These are phyloP conservation scores for Temnothorax curvispinosus DNA, from an alignment of 1,140 invertebrate species.

Conservation along the genomic window DNA sequence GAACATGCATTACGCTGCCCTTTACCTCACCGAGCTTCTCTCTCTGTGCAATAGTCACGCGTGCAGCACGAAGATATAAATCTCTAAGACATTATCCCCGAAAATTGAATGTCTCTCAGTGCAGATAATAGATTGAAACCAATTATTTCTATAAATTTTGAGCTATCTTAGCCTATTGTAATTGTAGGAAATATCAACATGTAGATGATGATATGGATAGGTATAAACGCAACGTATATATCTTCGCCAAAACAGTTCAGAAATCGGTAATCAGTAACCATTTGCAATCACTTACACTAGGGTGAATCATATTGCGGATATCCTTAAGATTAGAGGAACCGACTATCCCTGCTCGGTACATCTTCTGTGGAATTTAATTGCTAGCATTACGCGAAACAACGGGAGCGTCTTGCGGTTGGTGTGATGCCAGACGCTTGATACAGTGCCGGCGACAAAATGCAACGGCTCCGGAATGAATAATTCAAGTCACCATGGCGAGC, in stretches of 20 bases:
- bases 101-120: neutral
- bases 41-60: conserved; percentile 62
- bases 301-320: neutral
- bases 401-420: conserved; percentile 72
- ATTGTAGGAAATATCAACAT: neutral
- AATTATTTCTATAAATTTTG: neutral
- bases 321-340: conserved; percentile 33
- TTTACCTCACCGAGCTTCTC: conserved; percentile 29
- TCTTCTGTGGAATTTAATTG: conserved; percentile 79
- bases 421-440: conserved; percentile 72
- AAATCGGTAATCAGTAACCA: neutral
- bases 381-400: conserved; percentile 74
- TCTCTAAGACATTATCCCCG: conserved; percentile 15
- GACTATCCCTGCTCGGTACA: conserved; percentile 59
- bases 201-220: neutral
- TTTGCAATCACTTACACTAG: neutral
- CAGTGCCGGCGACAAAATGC: conserved; percentile 76
- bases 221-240: neutral
- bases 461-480: conserved; percentile 82
- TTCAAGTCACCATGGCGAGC: conserved; percentile 80
- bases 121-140: neutral
- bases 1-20: conserved; percentile 65
- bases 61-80: conserved; percentile 58
- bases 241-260: too few relatives aligned
- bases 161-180: neutral